These are phyloP conservation scores for Elachura formosa DNA, from an alignment of 2,113 vertebrate species.

Conservation along the genomic window DNA sequence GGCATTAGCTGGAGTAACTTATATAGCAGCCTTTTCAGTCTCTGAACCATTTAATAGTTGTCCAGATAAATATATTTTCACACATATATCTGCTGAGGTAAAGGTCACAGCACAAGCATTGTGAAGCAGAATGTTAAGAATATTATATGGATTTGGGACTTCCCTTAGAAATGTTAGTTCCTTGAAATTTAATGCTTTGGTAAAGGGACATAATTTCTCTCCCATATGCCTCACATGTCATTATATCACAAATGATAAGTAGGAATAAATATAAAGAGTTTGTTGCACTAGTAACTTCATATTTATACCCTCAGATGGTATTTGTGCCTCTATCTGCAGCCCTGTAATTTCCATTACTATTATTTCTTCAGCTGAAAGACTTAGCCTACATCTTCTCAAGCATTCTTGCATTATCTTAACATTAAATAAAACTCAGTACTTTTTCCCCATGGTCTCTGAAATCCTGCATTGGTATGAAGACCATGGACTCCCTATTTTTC, in stretches of 20 bases:
- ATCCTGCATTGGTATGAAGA: background rate
- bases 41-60: conserved; percentile 3
- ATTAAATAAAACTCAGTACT: background rate
- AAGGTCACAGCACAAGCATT: conserved; percentile 10
- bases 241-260: background rate
- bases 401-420: background rate
- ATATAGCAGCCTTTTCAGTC: background rate
- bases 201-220: background rate
- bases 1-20: background rate
- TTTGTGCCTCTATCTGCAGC: background rate
- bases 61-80: conserved; percentile 12
- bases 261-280: background rate
- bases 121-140: background rate
- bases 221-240: background rate
- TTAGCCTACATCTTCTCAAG: background rate
- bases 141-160: background rate
- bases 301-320: background rate
- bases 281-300: background rate
- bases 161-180: background rate
- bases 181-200: background rate
- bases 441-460: background rate
- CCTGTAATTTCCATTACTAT: background rate
- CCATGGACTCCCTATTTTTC: background rate
- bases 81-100: conserved; percentile 4
- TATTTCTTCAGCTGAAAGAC: background rate